Evolutionary conservation across 2,888 invertebrate species (phyloP), one percentile per base, ranked within the genome.

Genomic region (Torymus tubicola): DNA sequence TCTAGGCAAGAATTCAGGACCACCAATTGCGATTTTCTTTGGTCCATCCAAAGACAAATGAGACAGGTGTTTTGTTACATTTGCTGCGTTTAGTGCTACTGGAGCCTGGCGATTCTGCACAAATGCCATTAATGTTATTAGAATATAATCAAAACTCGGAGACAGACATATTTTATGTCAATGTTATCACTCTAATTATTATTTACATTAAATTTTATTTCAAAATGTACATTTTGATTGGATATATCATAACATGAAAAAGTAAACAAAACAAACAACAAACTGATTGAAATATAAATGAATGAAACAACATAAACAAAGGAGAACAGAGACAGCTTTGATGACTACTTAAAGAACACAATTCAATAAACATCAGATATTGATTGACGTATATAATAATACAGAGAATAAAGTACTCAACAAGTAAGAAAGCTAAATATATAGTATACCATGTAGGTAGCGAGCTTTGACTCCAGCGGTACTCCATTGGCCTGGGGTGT

Each of bases 391-490:
- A 42, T 42, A 42, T 42, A 42, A 42, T 42, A 42, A 42, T 42
- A 42, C 42, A 42, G 5, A 42, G 10, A 42, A 42, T 42, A 42
- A 42, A 8, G 10, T 5, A 42, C 1, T 42, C 8, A 8, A 42
- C 42, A 42, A 42, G 42, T 42, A 42, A 42, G 42, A 42, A 42
- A 42, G 42, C 42, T 8, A 14, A 57, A 14, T 61, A 14, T 31
- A 16, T 14, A 50, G 16, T 77, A 96, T 77, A 96, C 96, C 96
- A 96, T 96, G 90, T 96, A 96, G 82, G 96, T 96, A 81, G 95
- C 96, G 89, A 96, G 92, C 92, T 96, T 96, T 82, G 96, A 96
- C 91, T 96, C 96, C 91, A 96, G 94, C 68, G 96, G 96, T 87
- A 96, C 93, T 87, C 95, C 95, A 92, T 94, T 93, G 79, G 95